phyloP scores from a whole-genome alignment of 2,113 vertebrate species.

The Crotalus tigris region DNA sequence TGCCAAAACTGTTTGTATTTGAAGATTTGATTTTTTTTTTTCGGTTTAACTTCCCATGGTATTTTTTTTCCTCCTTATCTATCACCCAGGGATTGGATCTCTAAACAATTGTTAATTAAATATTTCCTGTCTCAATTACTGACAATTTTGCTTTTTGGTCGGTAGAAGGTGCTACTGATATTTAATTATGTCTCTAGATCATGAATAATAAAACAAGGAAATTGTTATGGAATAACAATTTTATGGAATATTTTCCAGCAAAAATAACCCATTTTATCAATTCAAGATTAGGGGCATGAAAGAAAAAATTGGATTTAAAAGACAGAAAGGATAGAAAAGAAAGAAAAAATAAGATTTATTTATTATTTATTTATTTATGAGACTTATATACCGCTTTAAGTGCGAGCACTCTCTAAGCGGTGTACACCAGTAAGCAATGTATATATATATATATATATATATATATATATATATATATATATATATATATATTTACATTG shows the following conservation, averaged over 20 bases:
- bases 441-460: too few relatives aligned
- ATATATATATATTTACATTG: too few relatives aligned
- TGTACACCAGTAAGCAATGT: too few relatives aligned
- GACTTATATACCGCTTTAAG: too few relatives aligned
- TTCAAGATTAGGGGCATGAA: neutral
- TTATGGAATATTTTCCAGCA: neutral
- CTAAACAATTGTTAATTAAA: neutral
- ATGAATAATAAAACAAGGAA: neutral
- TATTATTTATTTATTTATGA: too few relatives aligned
- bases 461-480: too few relatives aligned
- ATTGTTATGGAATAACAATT: neutral
- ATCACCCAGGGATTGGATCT: neutral
- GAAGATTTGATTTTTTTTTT: neutral
- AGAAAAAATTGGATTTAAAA: neutral
- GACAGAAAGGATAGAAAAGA: too few relatives aligned
- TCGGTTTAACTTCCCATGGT: neutral
- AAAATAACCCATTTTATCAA: neutral
- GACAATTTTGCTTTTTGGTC: neutral
- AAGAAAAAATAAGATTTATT: too few relatives aligned
- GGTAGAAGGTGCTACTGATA: neutral
- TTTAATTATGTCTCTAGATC: neutral
- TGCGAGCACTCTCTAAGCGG: too few relatives aligned
- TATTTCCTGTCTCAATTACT: neutral
- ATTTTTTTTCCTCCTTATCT: neutral
- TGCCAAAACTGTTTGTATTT: neutral